Conservation (phyloP, 2,797 vertebrate species). For the Acomys russatus region DNA sequence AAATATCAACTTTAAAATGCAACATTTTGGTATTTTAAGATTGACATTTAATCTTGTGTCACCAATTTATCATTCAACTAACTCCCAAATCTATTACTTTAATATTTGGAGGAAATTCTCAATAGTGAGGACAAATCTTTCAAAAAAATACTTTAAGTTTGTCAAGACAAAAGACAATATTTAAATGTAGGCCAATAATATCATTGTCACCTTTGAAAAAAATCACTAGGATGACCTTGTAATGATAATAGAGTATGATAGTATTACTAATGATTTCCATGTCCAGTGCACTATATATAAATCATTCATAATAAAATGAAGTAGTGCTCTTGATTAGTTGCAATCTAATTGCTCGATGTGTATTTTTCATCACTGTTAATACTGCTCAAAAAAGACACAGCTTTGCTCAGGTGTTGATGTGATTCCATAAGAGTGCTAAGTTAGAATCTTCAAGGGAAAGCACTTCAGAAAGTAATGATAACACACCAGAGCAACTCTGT, state of each 20-base stretch:
- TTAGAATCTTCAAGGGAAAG: slow-evolving; percentile 75
- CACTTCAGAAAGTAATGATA: slow-evolving; percentile 70
- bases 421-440: slow-evolving; percentile 62
- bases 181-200: slow-evolving; percentile 73
- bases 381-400: slow-evolving; percentile 70
- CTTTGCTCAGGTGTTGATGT: slow-evolving; percentile 67
- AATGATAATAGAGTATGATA: slow-evolving; percentile 71
- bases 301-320: slow-evolving; percentile 74
- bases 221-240: slow-evolving; percentile 73
- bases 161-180: slow-evolving; percentile 82
- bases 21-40: slow-evolving; percentile 72
- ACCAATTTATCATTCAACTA: slow-evolving; percentile 80
- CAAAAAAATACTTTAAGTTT: slow-evolving; percentile 62
- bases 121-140: slow-evolving; percentile 69
- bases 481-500: slow-evolving; percentile 47
- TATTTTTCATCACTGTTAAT: slow-evolving; percentile 76
- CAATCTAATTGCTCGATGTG: slow-evolving; percentile 72
- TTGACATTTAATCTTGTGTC: slow-evolving; percentile 83
- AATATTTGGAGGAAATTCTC: slow-evolving; percentile 73
- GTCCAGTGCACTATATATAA: slow-evolving; percentile 77
- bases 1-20: slow-evolving; percentile 72
- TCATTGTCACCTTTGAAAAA: slow-evolving; percentile 81
- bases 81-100: slow-evolving; percentile 76
- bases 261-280: slow-evolving; percentile 79
- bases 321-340: slow-evolving; percentile 74